phyloP scores from a whole-genome alignment of 1,140 invertebrate genomes.

The Trichonephila inaurata region DNA sequence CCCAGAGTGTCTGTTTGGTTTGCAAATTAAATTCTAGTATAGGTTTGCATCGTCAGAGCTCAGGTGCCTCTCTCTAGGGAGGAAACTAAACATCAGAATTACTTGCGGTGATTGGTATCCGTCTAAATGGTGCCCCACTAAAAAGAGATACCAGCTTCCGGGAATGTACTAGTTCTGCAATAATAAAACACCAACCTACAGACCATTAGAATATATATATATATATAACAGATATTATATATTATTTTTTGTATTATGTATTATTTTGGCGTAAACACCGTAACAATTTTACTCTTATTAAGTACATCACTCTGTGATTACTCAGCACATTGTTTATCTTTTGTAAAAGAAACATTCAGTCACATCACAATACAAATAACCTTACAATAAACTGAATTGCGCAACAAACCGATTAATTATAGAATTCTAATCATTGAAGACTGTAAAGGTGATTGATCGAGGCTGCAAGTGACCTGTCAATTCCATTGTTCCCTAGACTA shows the following conservation, averaged over 20 bases:
- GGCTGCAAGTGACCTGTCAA: background rate
- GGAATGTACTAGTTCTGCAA: no score
- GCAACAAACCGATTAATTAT: background rate
- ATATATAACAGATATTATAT: no score
- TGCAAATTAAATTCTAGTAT: no score
- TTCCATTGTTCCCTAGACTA: constrained; percentile 30
- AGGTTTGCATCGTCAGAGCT: no score
- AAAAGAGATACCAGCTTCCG: no score
- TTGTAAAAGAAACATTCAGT: background rate
- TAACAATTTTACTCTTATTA: background rate
- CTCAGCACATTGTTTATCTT: background rate
- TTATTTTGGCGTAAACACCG: background rate
- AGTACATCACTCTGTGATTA: background rate
- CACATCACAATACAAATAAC: background rate
- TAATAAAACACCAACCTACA: no score
- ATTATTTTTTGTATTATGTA: background rate
- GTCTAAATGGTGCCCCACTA: no score
- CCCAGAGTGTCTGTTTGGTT: no score
- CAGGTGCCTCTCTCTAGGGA: no score
- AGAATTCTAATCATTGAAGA: background rate
- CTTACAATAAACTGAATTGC: background rate
- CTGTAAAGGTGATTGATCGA: constrained; percentile 11
- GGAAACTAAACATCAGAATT: no score
- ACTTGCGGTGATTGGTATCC: no score
- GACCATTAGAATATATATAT: no score